These are phyloP conservation scores for Clanis bilineata DNA, from an alignment of 2,888 invertebrate genomes.

Conservation along the genomic window DNA sequence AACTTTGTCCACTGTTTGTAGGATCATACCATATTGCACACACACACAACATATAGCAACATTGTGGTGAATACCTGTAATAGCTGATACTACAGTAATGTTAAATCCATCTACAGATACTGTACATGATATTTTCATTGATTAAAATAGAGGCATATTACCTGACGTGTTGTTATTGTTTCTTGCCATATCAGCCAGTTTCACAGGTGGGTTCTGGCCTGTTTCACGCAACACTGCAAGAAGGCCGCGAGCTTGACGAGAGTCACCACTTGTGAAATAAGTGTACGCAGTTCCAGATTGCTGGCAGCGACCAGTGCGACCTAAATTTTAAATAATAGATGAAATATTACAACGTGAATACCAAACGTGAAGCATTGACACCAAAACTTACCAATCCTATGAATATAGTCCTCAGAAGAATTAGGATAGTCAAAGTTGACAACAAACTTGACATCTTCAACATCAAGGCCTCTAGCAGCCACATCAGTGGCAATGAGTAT, in stretches of 20 bases:
- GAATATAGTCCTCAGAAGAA: slow-evolving; percentile 98
- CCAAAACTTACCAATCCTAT: slow-evolving; percentile 88
- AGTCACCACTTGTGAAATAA: slow-evolving; percentile 96
- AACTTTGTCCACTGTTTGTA: no score
- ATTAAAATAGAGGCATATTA: slow-evolving; percentile 26
- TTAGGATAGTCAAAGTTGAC: slow-evolving; percentile 99
- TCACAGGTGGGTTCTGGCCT: slow-evolving; percentile 92
- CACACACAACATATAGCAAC: no score
- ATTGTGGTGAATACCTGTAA: no score
- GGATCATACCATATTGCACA: no score
- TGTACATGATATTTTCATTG: no score
- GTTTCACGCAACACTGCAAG: slow-evolving; percentile 96
- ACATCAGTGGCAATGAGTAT: slow-evolving; percentile 98
- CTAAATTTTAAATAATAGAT: slow-evolving; percentile 39
- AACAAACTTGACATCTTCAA: slow-evolving; percentile 98
- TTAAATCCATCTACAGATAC: no score
- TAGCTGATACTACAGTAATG: no score
- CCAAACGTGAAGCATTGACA: not conserved
- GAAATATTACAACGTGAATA: slow-evolving; percentile 6
- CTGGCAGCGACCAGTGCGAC: slow-evolving; percentile 95
- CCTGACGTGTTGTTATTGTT: slow-evolving; percentile 77
- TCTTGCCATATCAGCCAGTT: slow-evolving; percentile 89
- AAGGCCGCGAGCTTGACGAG: slow-evolving; percentile 95
- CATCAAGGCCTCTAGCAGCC: slow-evolving; percentile 93
- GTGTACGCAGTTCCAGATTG: slow-evolving; percentile 98